phyloP scores from a whole-genome alignment of 2,888 invertebrate species.

The Caenorhabditis sp. region DNA sequence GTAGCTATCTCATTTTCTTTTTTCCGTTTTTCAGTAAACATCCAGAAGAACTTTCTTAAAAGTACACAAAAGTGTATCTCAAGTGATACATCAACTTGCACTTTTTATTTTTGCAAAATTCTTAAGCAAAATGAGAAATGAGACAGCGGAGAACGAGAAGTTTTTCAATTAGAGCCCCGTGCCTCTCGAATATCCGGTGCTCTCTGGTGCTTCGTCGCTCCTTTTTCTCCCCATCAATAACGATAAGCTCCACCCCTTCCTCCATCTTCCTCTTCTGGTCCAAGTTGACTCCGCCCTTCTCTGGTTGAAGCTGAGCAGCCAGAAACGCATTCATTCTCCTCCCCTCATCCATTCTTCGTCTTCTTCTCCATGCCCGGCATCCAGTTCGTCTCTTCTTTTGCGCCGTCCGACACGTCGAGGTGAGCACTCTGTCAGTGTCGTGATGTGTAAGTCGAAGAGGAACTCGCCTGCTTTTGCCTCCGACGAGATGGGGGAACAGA shows the following conservation, averaged over 20 bases:
- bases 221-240: slow-evolving; percentile 3
- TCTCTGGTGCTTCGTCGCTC: slow-evolving; percentile 6
- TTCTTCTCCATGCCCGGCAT: slow-evolving; percentile 3
- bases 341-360: slow-evolving; percentile 9
- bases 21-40: slow-evolving; percentile 20
- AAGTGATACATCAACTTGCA: not conserved
- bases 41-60: slow-evolving; percentile 18
- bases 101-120: slow-evolving; percentile 8
- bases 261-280: too few species aligned
- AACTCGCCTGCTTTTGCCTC: not conserved
- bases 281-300: not conserved
- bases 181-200: slow-evolving; percentile 8
- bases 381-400: slow-evolving; percentile 4
- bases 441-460: slow-evolving; percentile 3
- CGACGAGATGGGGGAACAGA: not conserved
- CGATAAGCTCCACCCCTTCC: slow-evolving; percentile 1
- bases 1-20: too few species aligned
- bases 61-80: not conserved
- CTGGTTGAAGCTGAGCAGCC: not conserved
- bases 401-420: slow-evolving; percentile 18
- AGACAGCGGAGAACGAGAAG: not conserved
- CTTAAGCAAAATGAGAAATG: slow-evolving; percentile 9
- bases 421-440: slow-evolving; percentile 4
- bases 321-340: slow-evolving; percentile 7
- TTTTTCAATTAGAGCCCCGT: slow-evolving; percentile 30